Percentiles rank a stretch among this genome's conserved stretches.
phyloP scores from a whole-genome alignment of 2,888 invertebrate genomes.

The Rotaria magnacalcarata region DNA sequence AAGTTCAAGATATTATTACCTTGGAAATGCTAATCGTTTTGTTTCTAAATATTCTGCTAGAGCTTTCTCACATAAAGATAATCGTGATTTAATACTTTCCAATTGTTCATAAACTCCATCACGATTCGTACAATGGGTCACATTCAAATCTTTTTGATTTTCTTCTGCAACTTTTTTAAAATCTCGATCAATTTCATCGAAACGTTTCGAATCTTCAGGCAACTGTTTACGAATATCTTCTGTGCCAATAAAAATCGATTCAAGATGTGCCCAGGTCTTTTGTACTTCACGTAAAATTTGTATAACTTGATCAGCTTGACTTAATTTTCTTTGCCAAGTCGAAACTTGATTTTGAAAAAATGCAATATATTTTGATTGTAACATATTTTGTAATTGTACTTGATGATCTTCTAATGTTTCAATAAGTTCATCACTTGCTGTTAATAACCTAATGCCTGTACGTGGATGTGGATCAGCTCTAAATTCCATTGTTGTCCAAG shows the following conservation, averaged over 20 bases:
- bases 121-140: constrained; percentile 82
- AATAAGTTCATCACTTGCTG: constrained; percentile 88
- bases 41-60: constrained; percentile 92
- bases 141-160: constrained; percentile 75
- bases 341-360: constrained; percentile 90
- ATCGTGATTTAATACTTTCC: constrained; percentile 75
- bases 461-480: constrained; percentile 75
- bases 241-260: constrained; percentile 94
- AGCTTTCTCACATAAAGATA: constrained; percentile 89
- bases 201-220: constrained; percentile 84
- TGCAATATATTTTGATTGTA: constrained; percentile 94
- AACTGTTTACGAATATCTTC: constrained; percentile 90
- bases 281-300: constrained; percentile 79
- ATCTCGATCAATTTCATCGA: constrained; percentile 81
- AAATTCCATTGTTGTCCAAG: constrained; percentile 88
- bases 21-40: constrained; percentile 85
- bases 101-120: constrained; percentile 73
- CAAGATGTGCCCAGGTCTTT: constrained; percentile 90
- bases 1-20: neutral
- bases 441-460: constrained; percentile 76
- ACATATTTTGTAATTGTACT: constrained; percentile 85
- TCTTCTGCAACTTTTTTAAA: constrained; percentile 68
- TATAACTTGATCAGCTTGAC: constrained; percentile 79
- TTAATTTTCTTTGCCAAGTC: constrained; percentile 83
- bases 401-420: constrained; percentile 96